Base-by-base conservation (phyloP, 2,888 invertebrate species). In the Eupithecia vulgata region DNA sequence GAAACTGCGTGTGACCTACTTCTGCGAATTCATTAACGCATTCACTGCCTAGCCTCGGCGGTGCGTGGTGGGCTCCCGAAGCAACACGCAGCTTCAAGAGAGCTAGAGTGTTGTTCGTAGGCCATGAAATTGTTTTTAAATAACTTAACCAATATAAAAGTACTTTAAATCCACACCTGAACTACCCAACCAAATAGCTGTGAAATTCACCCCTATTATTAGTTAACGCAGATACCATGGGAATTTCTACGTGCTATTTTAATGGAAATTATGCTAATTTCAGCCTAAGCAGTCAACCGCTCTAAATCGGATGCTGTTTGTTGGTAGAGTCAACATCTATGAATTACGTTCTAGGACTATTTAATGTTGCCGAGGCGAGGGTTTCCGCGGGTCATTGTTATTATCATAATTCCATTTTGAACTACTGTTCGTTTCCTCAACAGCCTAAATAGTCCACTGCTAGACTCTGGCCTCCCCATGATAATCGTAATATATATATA, bases 211-310 rank as follows among this genome's bases (percentile, higher is more conserved):
- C 78, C 72, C 67, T 72, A 74, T 76, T 78, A 79, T 75, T 73
- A 73, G 72, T 76, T 73, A 65, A 35, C 70, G 67, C 67, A 67
- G 61, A 67, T 70, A 68, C 75, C 73, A 70, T 74, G 73, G 77
- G 75, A 62, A 77, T 76, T 70, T 73, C 72, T 73, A 74, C 69
- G 34, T 69, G 69, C 71, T 75, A 73, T 79, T 74, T 75, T 78
- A 76, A 78, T 79, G 72, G 75, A 70, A 78, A 74, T 78, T 79
- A 78, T 79, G 79, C 72, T 78, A 78, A 79, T 79, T 72, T 75
- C 64, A 66, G 74, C 75, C 74, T 67, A 74, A 67, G 74, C 73
- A 78, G 45, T 70, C 75, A 76, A 74, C 78, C 74, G 76, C 69
- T 66, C 40, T 40, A 21, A 70, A 71, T 75, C 72, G 75, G 70